A percentile compares a stretch with the other conserved stretches of the same genome.
Conservation (phyloP, 2,888 invertebrate genomes). For the Hirtodrosophila cameraria region DNA sequence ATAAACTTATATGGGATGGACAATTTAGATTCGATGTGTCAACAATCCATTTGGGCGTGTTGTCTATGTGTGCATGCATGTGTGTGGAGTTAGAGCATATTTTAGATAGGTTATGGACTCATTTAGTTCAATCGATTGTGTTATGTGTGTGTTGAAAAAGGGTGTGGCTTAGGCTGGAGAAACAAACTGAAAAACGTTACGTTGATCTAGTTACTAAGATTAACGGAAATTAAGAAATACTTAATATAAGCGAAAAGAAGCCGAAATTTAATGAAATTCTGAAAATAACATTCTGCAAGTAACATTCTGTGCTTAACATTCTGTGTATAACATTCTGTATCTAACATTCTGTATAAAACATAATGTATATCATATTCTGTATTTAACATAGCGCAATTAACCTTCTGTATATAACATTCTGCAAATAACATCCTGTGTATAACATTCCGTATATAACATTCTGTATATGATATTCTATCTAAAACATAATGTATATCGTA, state of each 20-base stretch:
- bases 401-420: too few species aligned
- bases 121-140: slow-evolving; percentile 45
- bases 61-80: slow-evolving; percentile 13
- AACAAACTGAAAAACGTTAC: slow-evolving; percentile 44
- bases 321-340: background rate
- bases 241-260: background rate
- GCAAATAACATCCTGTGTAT: background rate
- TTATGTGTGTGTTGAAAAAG: slow-evolving; percentile 29
- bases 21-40: slow-evolving; percentile 73
- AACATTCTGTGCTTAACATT: background rate
- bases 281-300: background rate
- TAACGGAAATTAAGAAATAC: slow-evolving; percentile 28
- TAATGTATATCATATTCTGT: too few species aligned
- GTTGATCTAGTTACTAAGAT: slow-evolving; percentile 27
- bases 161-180: slow-evolving; percentile 47
- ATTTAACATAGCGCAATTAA: too few species aligned
- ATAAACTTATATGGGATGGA: slow-evolving; percentile 77
- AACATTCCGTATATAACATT: background rate
- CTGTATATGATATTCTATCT: background rate
- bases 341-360: background rate
- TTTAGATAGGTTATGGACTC: slow-evolving; percentile 29
- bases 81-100: slow-evolving; percentile 28
- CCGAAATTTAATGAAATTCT: background rate
- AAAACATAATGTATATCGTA: too few species aligned
- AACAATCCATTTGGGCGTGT: slow-evolving; percentile 54